Conservation (phyloP, 2,888 invertebrate species). For the Pantelozetes paolii region DNA sequence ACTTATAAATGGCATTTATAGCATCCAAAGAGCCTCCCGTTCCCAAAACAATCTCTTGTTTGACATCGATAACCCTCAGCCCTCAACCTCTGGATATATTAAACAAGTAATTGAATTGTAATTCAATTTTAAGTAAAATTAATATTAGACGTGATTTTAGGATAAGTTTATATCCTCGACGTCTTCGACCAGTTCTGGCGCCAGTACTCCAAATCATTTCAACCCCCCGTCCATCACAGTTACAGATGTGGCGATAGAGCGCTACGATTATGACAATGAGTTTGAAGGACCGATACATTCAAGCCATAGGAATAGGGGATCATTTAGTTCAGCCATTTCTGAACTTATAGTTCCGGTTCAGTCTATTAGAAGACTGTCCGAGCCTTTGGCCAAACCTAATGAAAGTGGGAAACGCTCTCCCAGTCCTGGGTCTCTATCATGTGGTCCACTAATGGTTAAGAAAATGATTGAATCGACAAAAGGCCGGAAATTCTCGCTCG, state of each 20-base stretch:
- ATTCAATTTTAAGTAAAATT: background rate
- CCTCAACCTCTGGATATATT: slow-evolving; percentile 27
- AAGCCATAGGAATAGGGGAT: background rate
- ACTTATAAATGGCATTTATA: slow-evolving; percentile 21
- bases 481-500: slow-evolving; percentile 47
- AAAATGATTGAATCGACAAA: slow-evolving; percentile 21
- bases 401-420: slow-evolving; percentile 3
- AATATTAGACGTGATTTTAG: background rate
- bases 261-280: background rate
- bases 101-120: background rate
- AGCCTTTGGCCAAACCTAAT: background rate
- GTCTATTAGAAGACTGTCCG: background rate
- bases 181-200: slow-evolving; percentile 15
- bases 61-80: background rate
- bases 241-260: slow-evolving; percentile 34
- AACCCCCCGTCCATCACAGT: slow-evolving; percentile 38
- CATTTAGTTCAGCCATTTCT: background rate
- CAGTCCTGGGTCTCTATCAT: slow-evolving; percentile 26
- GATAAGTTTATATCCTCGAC: background rate
- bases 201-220: slow-evolving; percentile 25
- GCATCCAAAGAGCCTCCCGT: slow-evolving; percentile 28
- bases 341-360: slow-evolving; percentile 18
- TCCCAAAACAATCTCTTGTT: background rate
- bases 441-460: slow-evolving; percentile 20
- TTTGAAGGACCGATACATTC: background rate